Conservation (phyloP, 2,888 invertebrate genomes). For the Autographa pulchrina region DNA sequence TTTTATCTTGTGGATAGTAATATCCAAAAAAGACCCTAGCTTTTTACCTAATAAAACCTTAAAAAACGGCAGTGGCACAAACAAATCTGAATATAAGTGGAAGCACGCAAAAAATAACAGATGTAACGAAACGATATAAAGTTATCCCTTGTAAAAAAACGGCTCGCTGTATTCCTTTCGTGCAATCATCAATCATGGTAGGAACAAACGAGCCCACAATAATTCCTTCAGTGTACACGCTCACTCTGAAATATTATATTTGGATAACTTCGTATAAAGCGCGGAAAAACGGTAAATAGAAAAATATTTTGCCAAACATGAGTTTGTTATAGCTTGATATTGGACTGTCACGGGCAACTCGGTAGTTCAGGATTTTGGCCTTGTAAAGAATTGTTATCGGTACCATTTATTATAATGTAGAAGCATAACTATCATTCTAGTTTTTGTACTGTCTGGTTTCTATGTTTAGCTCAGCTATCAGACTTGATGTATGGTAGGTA, state of each 20-base stretch:
- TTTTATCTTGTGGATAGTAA: no score
- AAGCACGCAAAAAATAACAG: conserved; percentile 47
- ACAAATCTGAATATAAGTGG: conserved; percentile 41
- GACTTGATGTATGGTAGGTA: background rate
- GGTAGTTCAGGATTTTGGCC: conserved; percentile 1
- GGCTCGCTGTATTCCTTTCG: conserved; percentile 45
- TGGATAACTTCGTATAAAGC: conserved; percentile 47
- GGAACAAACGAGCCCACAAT: conserved; percentile 64
- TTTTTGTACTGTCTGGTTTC: background rate
- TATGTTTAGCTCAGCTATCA: background rate
- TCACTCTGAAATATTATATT: conserved; percentile 58
- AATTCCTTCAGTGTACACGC: conserved; percentile 59
- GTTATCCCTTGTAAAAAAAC: conserved; percentile 60
- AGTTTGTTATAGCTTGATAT: conserved; percentile 13
- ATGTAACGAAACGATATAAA: conserved; percentile 54
- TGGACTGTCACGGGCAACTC: conserved; percentile 5
- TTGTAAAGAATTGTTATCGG: conserved; percentile 11
- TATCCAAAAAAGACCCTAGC: no score
- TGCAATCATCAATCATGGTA: conserved; percentile 64
- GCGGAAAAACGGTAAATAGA: conserved; percentile 45
- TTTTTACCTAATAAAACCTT: background rate
- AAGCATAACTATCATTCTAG: background rate
- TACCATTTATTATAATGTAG: conserved; percentile 1
- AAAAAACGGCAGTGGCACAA: conserved; percentile 5
- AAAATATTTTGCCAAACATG: conserved; percentile 33